Conservation (phyloP, 2,113 vertebrate genomes). For the Vulpes vulpes region DNA sequence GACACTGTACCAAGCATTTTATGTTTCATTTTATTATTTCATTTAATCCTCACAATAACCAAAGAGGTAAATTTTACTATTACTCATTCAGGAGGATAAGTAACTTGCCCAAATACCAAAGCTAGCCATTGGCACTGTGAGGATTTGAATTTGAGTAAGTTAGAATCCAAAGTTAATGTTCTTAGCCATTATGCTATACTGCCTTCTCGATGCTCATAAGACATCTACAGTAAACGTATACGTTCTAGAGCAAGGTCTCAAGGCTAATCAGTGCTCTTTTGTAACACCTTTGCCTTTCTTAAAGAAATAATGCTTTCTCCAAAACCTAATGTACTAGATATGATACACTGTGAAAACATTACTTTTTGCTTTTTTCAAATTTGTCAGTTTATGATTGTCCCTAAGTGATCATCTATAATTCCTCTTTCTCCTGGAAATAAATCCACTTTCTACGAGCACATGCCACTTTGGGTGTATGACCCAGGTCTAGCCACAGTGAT, state of each 20-base stretch:
- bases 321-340: not conserved
- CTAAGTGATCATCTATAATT: not conserved
- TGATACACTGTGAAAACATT: not conserved
- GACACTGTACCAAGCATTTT: not conserved
- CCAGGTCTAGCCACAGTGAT: not conserved
- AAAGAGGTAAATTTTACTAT: not conserved
- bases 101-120: not conserved
- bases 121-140: not conserved
- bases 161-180: not conserved
- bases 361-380: constrained; percentile 5
- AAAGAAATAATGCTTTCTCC: not conserved
- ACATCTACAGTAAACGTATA: not conserved
- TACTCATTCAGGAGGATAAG: not conserved
- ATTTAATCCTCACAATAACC: not conserved
- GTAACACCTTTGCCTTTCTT: not conserved
- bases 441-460: not conserved
- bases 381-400: not conserved
- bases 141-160: not conserved
- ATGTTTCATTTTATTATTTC: not conserved
- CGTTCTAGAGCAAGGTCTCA: not conserved
- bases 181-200: not conserved
- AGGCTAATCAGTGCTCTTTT: not conserved
- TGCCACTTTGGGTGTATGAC: not conserved
- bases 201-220: not conserved
- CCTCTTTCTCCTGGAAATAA: constrained; percentile 20